Evolutionary conservation across 2,888 invertebrate species (phyloP), one percentile per base, ranked within the genome.

Genomic region (Marasmarcha lunaedactyla): DNA sequence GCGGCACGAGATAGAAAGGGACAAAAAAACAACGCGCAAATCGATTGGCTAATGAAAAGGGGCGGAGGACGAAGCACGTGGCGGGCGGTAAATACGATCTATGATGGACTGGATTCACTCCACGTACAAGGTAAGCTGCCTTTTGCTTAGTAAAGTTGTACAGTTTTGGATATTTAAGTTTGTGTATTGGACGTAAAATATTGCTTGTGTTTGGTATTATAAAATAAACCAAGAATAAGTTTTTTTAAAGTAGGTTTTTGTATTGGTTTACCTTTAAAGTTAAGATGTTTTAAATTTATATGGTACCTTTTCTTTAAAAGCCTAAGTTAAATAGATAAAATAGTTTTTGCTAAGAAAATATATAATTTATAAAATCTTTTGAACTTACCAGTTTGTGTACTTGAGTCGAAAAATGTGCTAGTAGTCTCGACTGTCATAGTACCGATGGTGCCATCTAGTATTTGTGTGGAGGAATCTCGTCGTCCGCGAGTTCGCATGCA

Each of bases 361-460:
- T n/a, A n/a, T n/a, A n/a, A n/a, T n/a, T n/a, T n/a, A n/a, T n/a
- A n/a, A n/a, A 20, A 20, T 3, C 7, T 20, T 20, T 20, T 4
- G 10, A 30, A 84, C 91, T 90, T 62, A 94, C 95, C 95, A 65
- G 95, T 95, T 81, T 95, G 95, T 15, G 95, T 95, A 70, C 94
- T 94, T 50, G 93, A 94, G 76, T 95, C 95, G 65, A 94, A 95
- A 71, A 94, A 94, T 1, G 94, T 94, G 72, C 94, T 94, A 2
- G 94, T 93, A 2, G 95, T 95, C 71, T 95, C 95, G 15, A 95
- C 94, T 0, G 94, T 94, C 95, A 95, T 95, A 27, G 94, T 92
- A 20, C 92, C 94, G 49, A 95, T 90, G 15, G 95, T 95, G 11
- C 95, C 95, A 60, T 95, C 95, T 40, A 93, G 89, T 57, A 95